phyloP scores from a whole-genome alignment of 2,113 vertebrate genomes.

The Tetrax tetrax region DNA sequence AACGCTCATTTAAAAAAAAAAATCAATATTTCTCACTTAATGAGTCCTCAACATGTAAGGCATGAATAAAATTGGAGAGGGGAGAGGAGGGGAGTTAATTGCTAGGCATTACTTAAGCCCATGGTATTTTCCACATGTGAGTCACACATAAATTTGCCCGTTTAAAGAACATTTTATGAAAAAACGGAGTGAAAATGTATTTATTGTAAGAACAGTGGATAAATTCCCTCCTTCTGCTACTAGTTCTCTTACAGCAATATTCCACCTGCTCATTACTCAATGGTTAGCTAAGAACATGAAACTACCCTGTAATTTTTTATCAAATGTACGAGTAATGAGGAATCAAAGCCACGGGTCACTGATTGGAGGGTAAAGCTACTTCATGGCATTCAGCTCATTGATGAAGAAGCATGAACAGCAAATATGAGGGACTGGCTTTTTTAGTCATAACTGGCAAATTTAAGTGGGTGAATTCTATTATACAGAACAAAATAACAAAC shows the following conservation, averaged over 20 bases:
- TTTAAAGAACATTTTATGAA: neutral
- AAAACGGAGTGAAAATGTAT: neutral
- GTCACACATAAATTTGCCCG: neutral
- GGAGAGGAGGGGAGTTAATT: neutral
- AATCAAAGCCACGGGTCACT: neutral
- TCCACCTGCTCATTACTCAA: neutral
- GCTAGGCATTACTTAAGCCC: constrained; percentile 1
- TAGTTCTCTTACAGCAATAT: neutral
- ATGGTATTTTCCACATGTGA: constrained; percentile 4
- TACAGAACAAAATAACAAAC: neutral
- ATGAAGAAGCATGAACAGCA: neutral
- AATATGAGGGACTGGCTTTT: neutral
- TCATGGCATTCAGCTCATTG: neutral
- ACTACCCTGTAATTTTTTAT: neutral
- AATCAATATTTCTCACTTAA: neutral
- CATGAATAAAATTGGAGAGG: neutral
- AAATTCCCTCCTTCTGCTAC: neutral
- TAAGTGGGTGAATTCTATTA: neutral
- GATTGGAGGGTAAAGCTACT: neutral
- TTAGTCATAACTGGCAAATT: neutral
- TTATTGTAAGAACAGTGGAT: neutral
- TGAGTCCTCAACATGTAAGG: neutral
- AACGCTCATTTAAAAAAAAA: neutral
- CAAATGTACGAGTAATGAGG: neutral
- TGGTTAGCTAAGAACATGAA: neutral